Evolutionary conservation across 1,140 invertebrate species (phyloP), one percentile per base, ranked within the genome.

Genomic region (Drosophila serrata): DNA sequence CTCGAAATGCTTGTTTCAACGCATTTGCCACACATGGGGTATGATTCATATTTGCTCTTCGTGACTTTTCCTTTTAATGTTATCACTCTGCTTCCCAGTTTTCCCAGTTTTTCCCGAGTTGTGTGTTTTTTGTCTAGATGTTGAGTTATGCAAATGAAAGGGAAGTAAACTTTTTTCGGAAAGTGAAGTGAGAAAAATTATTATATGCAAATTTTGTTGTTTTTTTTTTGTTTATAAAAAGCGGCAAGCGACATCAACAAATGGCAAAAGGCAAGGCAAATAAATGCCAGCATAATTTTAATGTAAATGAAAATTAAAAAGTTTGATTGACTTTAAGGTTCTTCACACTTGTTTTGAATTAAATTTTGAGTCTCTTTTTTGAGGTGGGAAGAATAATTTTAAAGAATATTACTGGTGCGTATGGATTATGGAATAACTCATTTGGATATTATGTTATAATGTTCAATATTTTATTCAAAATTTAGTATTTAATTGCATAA

Each of bases 301-400:
- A 90, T 90, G 85, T 62, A 82, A 90, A 90, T 90, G 67, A 79
- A 82, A 85, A 81, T 90, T 84, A 78, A 55, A 78, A 88, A 87
- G 64, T 88, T 85, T 88, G 75, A 88, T 80, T 77, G 62, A 75
- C 75, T 68, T 69, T 48, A 42, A 39, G 57, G 51, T 59, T 69
- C 42, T 27, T 37, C 37, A 42, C 39, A 48, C 45, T 31, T 62
- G 42, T 37, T 57, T 29, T 15, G 19, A 46, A 35, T 12, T 17
- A 74, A 67, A 48, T 67, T 37, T 40, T 45, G 49, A 60, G 27
- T 1, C 55, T 17, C 9, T 9, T n/a, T 7, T 46, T 27, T 27
- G 15, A 27, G 2, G 22, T 40, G 9, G 22, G 13, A 59, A 2
- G 6, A 65, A 37, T 27, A 33, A 33, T 31, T 29, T 12, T 7